A percentile compares a stretch with the other conserved stretches of the same genome.
These are phyloP conservation scores for Ophiodon elongatus DNA, from an alignment of 2,113 vertebrate genomes.

Conservation along the genomic window DNA sequence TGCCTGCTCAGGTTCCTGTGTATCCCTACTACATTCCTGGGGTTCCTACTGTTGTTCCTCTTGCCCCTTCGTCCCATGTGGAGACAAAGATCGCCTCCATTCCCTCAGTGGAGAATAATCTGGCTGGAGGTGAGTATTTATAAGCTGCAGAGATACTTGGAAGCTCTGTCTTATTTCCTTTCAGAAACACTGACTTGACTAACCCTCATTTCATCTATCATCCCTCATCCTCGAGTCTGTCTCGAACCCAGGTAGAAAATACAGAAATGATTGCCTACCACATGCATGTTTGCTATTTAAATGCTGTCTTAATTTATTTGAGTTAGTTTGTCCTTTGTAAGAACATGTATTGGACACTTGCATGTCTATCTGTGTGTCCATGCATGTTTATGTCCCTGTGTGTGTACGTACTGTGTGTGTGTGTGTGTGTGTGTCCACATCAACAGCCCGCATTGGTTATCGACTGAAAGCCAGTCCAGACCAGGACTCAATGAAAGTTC, in stretches of 20 bases:
- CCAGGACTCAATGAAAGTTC: constrained; percentile 93
- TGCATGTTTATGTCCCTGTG: constrained; percentile 37
- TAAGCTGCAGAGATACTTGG: not conserved
- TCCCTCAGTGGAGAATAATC: constrained; percentile 82
- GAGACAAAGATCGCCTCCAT: constrained; percentile 89
- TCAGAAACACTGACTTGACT: constrained; percentile 26
- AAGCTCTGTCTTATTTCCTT: not conserved
- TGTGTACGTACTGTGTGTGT: constrained; percentile 24
- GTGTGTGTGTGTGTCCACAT: constrained; percentile 57
- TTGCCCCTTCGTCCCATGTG: constrained; percentile 86
- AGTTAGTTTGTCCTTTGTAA: not conserved
- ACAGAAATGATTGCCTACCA: constrained; percentile 3
- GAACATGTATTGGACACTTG: not conserved
- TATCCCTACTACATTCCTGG: constrained; percentile 95
- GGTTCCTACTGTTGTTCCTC: constrained; percentile 88
- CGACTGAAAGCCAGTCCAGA: constrained; percentile 91
- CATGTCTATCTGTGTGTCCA: constrained; percentile 12
- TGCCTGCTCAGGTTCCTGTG: constrained; percentile 86
- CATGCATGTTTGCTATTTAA: constrained; percentile 39
- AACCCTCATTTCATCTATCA: constrained; percentile 46
- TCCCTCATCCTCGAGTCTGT: constrained; percentile 9
- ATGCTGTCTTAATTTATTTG: not conserved
- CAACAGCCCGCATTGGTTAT: constrained; percentile 91
- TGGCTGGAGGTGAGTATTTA: constrained; percentile 77
- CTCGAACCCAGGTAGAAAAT: not conserved